Conservation (phyloP, 2,113 vertebrate species). For the Tenrec ecaudatus region DNA sequence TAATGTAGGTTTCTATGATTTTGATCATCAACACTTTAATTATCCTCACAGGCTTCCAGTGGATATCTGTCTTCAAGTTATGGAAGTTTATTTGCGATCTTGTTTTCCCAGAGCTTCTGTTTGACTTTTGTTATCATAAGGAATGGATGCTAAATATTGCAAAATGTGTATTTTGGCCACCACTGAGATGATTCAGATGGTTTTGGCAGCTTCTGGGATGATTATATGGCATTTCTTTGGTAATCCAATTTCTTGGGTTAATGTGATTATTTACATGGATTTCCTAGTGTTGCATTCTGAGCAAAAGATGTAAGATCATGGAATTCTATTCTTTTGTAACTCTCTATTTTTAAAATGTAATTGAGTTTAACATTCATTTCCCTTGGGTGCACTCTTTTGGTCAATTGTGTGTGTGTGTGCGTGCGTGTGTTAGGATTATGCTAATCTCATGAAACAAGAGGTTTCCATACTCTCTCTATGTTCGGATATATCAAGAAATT, state of each 20-base stretch:
- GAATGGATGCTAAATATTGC: background rate
- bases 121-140: background rate
- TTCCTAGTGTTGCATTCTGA: conserved; percentile 1
- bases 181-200: background rate
- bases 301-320: background rate
- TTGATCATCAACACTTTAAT: too few relatives aligned
- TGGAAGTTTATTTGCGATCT: background rate
- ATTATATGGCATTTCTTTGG: background rate
- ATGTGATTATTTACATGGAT: background rate
- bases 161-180: background rate
- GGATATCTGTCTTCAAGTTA: background rate
- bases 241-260: background rate
- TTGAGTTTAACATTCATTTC: background rate
- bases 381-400: background rate
- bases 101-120: background rate
- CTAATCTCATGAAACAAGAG: background rate
- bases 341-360: background rate
- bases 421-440: background rate
- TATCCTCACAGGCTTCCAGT: background rate
- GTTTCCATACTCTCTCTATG: background rate
- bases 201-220: background rate
- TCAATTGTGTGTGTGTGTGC: background rate
- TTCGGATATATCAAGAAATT: background rate
- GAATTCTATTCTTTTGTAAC: background rate
- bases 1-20: too few relatives aligned